A percentile compares a stretch with the other conserved stretches of the same genome.
These are phyloP conservation scores for Ormyrus labotus DNA, from an alignment of 2,888 invertebrate genomes.

Conservation along the genomic window DNA sequence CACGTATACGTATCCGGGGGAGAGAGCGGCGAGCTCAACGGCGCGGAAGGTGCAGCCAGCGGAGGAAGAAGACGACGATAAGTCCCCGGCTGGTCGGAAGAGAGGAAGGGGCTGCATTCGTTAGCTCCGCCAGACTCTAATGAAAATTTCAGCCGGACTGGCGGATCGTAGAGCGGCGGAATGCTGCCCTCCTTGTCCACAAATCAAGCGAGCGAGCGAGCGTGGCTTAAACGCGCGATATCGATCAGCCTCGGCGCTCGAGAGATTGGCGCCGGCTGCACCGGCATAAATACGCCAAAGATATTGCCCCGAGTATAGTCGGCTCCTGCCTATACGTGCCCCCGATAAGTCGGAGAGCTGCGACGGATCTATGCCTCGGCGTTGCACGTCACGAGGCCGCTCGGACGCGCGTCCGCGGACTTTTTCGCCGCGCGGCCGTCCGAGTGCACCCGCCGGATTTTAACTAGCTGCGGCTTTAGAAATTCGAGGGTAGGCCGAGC, in stretches of 20 bases:
- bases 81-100: conserved; percentile 22
- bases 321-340: conserved; percentile 47
- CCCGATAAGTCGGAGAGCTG: conserved; percentile 44
- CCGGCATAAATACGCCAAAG: conserved; percentile 57
- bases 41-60: conserved; percentile 26
- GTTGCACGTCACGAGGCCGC: conserved; percentile 12
- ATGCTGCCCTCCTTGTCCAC: conserved; percentile 30
- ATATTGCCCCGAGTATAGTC: conserved; percentile 46
- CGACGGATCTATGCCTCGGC: conserved; percentile 48
- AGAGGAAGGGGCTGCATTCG: conserved; percentile 34
- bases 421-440: neutral
- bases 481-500: neutral
- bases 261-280: conserved; percentile 20
- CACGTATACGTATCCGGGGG: neutral
- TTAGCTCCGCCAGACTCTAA: conserved; percentile 45
- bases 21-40: conserved; percentile 24
- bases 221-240: conserved; percentile 45
- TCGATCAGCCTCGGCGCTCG: conserved; percentile 32
- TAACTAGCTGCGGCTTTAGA: conserved; percentile 20
- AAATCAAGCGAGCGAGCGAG: conserved; percentile 43
- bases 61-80: conserved; percentile 36
- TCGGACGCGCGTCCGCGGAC: neutral
- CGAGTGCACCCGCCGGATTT: conserved; percentile 6
- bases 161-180: conserved; percentile 49
- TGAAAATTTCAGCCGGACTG: conserved; percentile 57